Percentiles rank a stretch among this genome's conserved stretches.
Evolutionary conservation across 2,888 invertebrate genomes (phyloP).

Genomic region (Acleris holmiana): DNA sequence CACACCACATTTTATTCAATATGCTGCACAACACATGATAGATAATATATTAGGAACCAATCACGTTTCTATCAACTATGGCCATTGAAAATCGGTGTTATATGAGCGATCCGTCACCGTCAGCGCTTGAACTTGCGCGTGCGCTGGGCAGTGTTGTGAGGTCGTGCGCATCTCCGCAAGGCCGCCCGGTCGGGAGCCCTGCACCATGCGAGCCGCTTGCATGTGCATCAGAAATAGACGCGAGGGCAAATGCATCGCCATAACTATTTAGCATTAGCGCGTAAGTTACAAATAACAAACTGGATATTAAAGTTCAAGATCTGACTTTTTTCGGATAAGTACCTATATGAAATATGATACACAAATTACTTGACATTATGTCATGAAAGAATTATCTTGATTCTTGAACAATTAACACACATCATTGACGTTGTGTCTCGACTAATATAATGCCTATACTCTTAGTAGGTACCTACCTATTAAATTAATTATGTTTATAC

Average conservation of each 20-base stretch:
- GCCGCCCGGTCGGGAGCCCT: slow-evolving; percentile 51
- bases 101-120: slow-evolving; percentile 38
- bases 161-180: slow-evolving; percentile 59
- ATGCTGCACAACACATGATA: too few species aligned
- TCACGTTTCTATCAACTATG: neutral
- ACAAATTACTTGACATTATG: too few species aligned
- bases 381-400: too few species aligned
- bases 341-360: too few species aligned
- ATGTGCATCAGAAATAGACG: slow-evolving; percentile 36
- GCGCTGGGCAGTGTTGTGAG: slow-evolving; percentile 51
- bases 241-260: slow-evolving; percentile 23
- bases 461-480: too few species aligned
- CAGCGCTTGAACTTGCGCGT: slow-evolving; percentile 39
- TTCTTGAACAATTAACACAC: too few species aligned
- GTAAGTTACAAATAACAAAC: slow-evolving; percentile 18
- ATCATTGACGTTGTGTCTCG: too few species aligned
- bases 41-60: slow-evolving; percentile 5
- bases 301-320: slow-evolving; percentile 22
- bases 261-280: slow-evolving; percentile 26
- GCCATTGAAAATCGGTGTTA: slow-evolving; percentile 3
- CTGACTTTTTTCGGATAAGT: neutral
- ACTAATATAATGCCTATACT: too few species aligned
- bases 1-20: too few species aligned
- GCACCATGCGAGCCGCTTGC: slow-evolving; percentile 27
- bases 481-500: too few species aligned